These are phyloP conservation scores for Pammene fasciana DNA, from an alignment of 2,888 invertebrate genomes.

Conservation along the genomic window DNA sequence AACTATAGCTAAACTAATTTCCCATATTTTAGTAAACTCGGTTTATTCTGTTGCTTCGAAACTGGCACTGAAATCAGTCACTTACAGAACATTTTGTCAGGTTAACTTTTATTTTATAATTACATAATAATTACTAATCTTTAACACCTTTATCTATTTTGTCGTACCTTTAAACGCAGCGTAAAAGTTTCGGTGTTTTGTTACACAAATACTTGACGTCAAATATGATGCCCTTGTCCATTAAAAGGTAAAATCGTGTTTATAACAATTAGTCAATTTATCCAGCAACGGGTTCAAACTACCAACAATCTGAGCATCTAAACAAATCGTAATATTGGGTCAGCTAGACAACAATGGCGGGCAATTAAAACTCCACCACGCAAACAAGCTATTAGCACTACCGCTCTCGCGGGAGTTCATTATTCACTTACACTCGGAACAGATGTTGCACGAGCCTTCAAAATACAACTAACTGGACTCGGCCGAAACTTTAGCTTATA, in stretches of 20 bases:
- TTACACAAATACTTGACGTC: not conserved
- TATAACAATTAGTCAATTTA: conserved; percentile 18
- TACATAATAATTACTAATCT: too few relatives aligned
- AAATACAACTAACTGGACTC: conserved; percentile 32
- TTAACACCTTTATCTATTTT: too few relatives aligned
- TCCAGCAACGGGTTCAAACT: conserved; percentile 24
- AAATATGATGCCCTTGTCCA: not conserved
- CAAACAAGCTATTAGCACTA: conserved; percentile 55
- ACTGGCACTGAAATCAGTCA: not conserved
- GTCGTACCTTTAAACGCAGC: too few relatives aligned
- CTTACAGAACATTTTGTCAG: too few relatives aligned
- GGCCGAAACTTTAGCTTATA: conserved; percentile 10
- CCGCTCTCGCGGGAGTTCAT: conserved; percentile 40
- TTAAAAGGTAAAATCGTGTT: not conserved
- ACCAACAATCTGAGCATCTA: conserved; percentile 40
- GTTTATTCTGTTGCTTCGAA: not conserved
- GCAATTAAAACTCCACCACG: conserved; percentile 61
- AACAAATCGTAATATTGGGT: conserved; percentile 50
- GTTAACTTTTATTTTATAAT: too few relatives aligned
- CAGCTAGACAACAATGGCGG: conserved; percentile 53
- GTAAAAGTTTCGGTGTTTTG: too few relatives aligned
- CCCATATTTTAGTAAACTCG: not conserved
- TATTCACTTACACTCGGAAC: conserved; percentile 42
- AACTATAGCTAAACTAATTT: not conserved
- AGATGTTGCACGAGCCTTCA: conserved; percentile 26